A percentile compares a stretch with the other conserved stretches of the same genome.
These are phyloP conservation scores for Phalloptychus januarius DNA, from an alignment of 2,797 vertebrate species.

Conservation along the genomic window DNA sequence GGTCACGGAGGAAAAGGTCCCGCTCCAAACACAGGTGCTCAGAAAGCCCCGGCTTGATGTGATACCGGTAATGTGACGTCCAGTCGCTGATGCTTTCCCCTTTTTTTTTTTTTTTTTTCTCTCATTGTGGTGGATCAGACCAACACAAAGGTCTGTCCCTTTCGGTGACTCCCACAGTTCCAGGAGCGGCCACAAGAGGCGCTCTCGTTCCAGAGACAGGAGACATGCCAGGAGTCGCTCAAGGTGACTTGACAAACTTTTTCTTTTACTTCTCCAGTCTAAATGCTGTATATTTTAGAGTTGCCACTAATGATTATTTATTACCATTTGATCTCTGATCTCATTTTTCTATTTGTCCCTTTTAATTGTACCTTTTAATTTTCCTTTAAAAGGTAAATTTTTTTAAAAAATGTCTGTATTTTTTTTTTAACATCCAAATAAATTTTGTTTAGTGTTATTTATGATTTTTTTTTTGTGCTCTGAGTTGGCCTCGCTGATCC, in stretches of 20 bases:
- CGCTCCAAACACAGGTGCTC: conserved; percentile 90
- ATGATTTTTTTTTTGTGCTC: no score
- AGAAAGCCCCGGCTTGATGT: rapidly evolving
- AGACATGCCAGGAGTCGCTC: conserved; percentile 86
- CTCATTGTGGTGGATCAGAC: conserved; percentile 76
- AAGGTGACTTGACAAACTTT: conserved; percentile 70
- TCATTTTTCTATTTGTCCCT: no score
- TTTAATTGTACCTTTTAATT: no score
- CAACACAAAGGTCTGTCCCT: conserved; percentile 81
- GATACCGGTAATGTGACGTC: neutral
- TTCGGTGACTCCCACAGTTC: conserved; percentile 83
- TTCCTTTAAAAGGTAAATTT: neutral
- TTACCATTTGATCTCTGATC: no score
- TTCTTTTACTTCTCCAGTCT: neutral
- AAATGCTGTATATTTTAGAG: neutral
- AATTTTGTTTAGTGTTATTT: no score
- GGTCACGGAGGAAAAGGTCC: conserved; percentile 87
- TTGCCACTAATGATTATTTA: no score
- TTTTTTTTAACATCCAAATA: no score
- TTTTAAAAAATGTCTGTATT: no score
- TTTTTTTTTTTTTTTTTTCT: neutral
- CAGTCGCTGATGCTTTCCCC: neutral
- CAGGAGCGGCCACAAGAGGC: conserved; percentile 84
- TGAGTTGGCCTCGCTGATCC: no score
- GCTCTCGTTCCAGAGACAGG: conserved; percentile 86